phyloP scores from a whole-genome alignment of 2,888 invertebrate genomes.

The Agrypnus murinus region DNA sequence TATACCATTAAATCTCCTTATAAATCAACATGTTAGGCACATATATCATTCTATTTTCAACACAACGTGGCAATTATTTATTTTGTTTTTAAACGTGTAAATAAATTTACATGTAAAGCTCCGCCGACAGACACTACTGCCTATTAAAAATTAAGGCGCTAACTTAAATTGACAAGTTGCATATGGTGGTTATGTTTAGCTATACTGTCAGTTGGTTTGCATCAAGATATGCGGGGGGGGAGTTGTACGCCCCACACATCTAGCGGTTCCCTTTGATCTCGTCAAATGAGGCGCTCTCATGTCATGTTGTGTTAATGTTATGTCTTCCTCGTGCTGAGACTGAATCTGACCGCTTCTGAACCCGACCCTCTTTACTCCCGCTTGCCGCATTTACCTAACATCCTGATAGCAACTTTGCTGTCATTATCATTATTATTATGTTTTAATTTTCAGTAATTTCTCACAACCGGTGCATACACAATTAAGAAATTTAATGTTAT shows the following conservation, averaged over 20 bases:
- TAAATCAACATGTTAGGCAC: conserved; percentile 25
- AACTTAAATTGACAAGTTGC: conserved; percentile 63
- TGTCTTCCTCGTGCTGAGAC: conserved; percentile 63
- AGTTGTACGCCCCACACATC: conserved; percentile 58
- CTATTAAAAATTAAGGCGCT: conserved; percentile 57
- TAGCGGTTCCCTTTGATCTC: conserved; percentile 67
- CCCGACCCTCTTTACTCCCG: conserved; percentile 55
- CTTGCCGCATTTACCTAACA: conserved; percentile 32
- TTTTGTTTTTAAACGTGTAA: conserved; percentile 43
- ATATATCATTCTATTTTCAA: conserved; percentile 41
- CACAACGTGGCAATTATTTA: conserved; percentile 46
- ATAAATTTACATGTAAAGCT: conserved; percentile 47
- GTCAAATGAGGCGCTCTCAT: conserved; percentile 69
- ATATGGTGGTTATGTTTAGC: conserved; percentile 64
- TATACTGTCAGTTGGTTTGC: conserved; percentile 63
- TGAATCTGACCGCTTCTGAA: conserved; percentile 64
- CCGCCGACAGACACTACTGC: conserved; percentile 51
- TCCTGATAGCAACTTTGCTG: neutral
- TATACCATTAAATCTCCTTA: neutral
- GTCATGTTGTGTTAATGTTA: conserved; percentile 69
- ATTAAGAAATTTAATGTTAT: too few species aligned
- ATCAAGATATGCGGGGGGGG: conserved; percentile 56
- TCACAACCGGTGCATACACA: too few species aligned
- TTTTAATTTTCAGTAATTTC: conserved; percentile 12
- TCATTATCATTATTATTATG: neutral